phyloP scores from a whole-genome alignment of 92 coral and sea anemone species.

The Epizoanthus rinbou region DNA sequence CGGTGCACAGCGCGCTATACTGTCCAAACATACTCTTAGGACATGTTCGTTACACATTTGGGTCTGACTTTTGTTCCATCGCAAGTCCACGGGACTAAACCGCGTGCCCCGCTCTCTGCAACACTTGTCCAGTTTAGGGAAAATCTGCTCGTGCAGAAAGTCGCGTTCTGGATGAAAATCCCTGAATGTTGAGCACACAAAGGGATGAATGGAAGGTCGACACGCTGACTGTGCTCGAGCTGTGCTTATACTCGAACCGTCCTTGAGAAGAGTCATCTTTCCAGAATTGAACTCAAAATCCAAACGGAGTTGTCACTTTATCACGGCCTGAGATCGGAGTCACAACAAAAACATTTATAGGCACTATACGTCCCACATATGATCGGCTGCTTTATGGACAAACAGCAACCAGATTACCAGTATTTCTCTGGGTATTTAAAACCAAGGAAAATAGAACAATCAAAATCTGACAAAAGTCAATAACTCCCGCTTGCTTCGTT shows the following conservation, averaged over 20 bases:
- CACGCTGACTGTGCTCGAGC: slow-evolving; percentile 69
- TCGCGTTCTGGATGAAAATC: slow-evolving; percentile 89
- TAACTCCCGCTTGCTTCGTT: not conserved
- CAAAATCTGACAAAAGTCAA: not conserved
- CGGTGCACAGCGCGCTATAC: slow-evolving; percentile 90
- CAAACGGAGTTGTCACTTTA: no score
- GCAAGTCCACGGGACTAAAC: slow-evolving; percentile 86
- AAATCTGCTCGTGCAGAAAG: slow-evolving; percentile 69
- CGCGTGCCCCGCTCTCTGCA: slow-evolving; percentile 86
- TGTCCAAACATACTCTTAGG: slow-evolving; percentile 84
- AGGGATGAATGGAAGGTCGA: slow-evolving; percentile 77
- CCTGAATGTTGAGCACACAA: slow-evolving; percentile 94
- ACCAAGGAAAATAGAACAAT: not conserved
- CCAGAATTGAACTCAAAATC: not conserved
- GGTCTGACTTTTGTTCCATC: slow-evolving; percentile 86
- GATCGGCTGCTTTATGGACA: not conserved
- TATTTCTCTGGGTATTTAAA: not conserved
- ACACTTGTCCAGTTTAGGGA: slow-evolving; percentile 75
- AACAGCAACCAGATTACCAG: not conserved
- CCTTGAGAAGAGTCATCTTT: slow-evolving; percentile 30
- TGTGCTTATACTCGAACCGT: slow-evolving; percentile 45
- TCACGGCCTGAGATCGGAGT: no score
- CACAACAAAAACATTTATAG: no score
- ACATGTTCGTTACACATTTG: slow-evolving; percentile 72
- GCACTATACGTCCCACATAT: no score